phyloP scores from a whole-genome alignment of 2,113 vertebrate genomes.

The Channa maculata region DNA sequence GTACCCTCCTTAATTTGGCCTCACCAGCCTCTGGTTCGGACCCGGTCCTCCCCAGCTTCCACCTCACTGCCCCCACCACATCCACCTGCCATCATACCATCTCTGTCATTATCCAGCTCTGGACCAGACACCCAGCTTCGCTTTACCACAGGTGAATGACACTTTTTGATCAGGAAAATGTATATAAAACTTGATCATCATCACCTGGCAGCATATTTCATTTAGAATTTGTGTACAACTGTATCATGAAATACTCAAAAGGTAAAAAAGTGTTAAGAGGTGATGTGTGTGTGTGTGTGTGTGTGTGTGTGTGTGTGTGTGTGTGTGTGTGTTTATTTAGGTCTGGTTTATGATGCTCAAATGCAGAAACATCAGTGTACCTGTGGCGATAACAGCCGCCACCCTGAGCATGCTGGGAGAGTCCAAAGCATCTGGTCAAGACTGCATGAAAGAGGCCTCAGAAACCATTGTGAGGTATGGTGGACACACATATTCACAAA shows the following conservation, averaged over 20 bases:
- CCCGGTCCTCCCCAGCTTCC: conserved; percentile 91
- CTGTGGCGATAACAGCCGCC: conserved; percentile 91
- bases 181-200: neutral
- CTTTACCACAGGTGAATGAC: conserved; percentile 89
- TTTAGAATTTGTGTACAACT: neutral
- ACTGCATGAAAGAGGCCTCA: conserved; percentile 89
- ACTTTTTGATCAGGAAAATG: neutral
- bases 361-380: conserved; percentile 95
- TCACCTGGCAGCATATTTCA: neutral
- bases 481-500: neutral
- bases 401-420: conserved; percentile 89
- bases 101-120: conserved; percentile 74
- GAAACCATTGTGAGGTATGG: conserved; percentile 89
- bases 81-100: conserved; percentile 72
- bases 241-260: neutral
- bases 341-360: conserved; percentile 91
- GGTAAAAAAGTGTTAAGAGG: neutral
- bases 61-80: conserved; percentile 84
- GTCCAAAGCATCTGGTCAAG: conserved; percentile 94
- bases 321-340: conserved; percentile 67
- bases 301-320: too few species aligned
- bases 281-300: conserved; percentile 11
- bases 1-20: conserved; percentile 75
- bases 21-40: conserved; percentile 88
- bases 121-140: conserved; percentile 83